These are phyloP conservation scores for Eunapius fragilis DNA, from an alignment of 37 sponge, comb jelly and placozoan species.

Conservation along the genomic window DNA sequence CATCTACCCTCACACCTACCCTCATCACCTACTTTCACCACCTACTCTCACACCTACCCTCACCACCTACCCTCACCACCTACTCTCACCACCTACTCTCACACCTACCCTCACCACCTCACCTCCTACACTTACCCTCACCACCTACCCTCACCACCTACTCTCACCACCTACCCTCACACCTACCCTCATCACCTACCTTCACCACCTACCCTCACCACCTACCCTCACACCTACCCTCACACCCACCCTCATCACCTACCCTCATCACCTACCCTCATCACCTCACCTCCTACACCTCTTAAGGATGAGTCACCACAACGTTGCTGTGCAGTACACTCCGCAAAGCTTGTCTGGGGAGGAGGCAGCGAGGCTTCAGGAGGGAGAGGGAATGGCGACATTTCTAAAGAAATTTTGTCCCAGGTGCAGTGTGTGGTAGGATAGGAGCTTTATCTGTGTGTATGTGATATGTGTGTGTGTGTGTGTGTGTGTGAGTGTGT, in stretches of 20 bases:
- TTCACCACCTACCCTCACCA: background rate
- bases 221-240: background rate
- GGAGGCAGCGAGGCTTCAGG: conserved; percentile 33
- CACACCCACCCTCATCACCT: no score
- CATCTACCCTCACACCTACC: background rate
- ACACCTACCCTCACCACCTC: no score
- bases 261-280: background rate
- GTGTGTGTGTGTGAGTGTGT: no score
- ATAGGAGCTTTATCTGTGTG: no score
- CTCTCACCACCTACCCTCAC: background rate
- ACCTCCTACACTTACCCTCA: background rate
- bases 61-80: background rate
- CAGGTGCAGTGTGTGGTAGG: conserved; percentile 42
- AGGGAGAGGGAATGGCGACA: conserved; percentile 45
- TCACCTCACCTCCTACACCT: background rate
- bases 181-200: background rate
- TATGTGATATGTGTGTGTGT: no score
- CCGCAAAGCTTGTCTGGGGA: conserved; percentile 55
- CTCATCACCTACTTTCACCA: background rate
- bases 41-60: background rate
- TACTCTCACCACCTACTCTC: background rate
- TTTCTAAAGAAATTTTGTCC: conserved; percentile 61
- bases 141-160: background rate
- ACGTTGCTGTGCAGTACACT: conserved; percentile 84
- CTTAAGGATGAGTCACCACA: conserved; percentile 49